Percentiles rank a stretch among this genome's conserved stretches.
Evolutionary conservation across 2,113 vertebrate genomes (phyloP).

Genomic region (Hippocampus barbouri): DNA sequence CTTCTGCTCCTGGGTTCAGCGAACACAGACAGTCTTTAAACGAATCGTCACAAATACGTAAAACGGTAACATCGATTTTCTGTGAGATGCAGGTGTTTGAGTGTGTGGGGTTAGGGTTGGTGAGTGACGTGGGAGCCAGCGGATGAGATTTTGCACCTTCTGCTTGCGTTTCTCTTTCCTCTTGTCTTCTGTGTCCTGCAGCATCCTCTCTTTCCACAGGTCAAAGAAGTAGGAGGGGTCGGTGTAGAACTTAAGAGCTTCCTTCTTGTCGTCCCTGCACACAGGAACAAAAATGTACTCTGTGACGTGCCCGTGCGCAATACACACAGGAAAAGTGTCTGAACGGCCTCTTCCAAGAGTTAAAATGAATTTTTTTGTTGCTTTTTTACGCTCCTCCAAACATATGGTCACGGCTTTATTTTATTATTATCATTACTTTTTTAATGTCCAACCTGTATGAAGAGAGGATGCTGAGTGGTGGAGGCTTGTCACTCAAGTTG

Average conservation of each 20-base stretch:
- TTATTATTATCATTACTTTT: background rate
- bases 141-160: constrained; percentile 55
- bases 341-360: too few species aligned
- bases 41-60: too few species aligned
- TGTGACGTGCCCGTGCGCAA: too few species aligned
- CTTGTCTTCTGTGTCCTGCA: constrained; percentile 98
- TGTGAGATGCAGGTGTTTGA: background rate
- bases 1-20: constrained; percentile 82
- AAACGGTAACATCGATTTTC: background rate
- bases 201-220: constrained; percentile 98
- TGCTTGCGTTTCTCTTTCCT: constrained; percentile 86
- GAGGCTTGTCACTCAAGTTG: constrained; percentile 90
- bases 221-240: constrained; percentile 98
- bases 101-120: background rate
- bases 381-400: background rate
- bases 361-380: background rate
- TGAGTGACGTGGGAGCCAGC: too few species aligned
- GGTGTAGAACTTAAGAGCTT: constrained; percentile 95
- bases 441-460: constrained; percentile 79
- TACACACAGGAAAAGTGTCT: too few species aligned
- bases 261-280: constrained; percentile 91
- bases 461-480: constrained; percentile 89
- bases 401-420: background rate
- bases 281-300: constrained; percentile 15
- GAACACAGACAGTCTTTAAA: background rate